Evolutionary conservation across 2,113 vertebrate species (phyloP).

Genomic region (Ciconia maguari): DNA sequence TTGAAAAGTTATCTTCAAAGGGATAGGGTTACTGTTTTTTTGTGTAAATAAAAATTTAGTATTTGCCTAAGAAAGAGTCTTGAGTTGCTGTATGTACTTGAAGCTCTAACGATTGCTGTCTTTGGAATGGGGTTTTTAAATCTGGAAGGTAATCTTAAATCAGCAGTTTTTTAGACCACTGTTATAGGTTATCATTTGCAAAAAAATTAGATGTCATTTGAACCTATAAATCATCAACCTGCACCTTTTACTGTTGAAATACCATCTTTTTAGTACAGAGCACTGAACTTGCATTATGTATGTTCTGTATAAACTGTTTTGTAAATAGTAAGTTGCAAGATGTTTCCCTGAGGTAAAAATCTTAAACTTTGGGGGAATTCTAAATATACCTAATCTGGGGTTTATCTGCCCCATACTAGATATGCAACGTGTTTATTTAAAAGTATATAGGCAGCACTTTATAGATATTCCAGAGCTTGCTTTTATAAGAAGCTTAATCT

Average conservation of each 20-base stretch:
- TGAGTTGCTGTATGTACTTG: background rate
- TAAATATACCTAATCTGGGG: background rate
- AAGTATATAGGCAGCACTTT: background rate
- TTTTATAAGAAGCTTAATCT: background rate
- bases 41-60: background rate
- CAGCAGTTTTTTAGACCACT: background rate
- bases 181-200: background rate
- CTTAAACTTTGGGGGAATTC: background rate
- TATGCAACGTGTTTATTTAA: background rate
- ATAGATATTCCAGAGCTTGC: background rate
- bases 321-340: background rate
- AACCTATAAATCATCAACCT: background rate
- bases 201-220: background rate
- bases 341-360: background rate
- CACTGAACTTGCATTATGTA: background rate
- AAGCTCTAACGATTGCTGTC: background rate
- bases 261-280: background rate
- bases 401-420: background rate
- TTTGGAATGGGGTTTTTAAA: background rate
- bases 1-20: constrained; percentile 42
- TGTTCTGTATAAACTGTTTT: background rate
- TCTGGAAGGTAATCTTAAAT: background rate
- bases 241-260: background rate
- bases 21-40: background rate
- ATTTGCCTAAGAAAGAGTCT: background rate